These are phyloP conservation scores for Drosophila lutescens DNA, from an alignment of 2,888 invertebrate species.

Conservation along the genomic window DNA sequence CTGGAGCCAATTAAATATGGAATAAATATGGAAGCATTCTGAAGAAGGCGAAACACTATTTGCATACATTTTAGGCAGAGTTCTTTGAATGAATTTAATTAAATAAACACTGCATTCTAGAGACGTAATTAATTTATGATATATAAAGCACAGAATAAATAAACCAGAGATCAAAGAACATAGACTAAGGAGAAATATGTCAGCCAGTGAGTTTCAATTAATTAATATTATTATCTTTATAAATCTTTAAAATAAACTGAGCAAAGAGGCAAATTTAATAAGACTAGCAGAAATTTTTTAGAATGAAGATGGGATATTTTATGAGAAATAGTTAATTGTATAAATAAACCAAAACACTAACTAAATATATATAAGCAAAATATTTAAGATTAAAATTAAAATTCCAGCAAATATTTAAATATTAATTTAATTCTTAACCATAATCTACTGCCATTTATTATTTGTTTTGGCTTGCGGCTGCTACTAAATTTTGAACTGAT, in stretches of 20 bases:
- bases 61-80: background rate
- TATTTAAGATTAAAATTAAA: no score
- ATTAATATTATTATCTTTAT: background rate
- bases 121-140: background rate
- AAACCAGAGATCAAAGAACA: background rate
- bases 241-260: no score
- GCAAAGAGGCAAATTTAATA: no score
- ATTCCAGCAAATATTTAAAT: no score
- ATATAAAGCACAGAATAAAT: background rate
- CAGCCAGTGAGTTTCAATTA: background rate
- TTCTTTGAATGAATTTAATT: background rate
- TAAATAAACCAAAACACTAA: no score
- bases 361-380: background rate
- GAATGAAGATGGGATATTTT: no score
- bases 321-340: background rate
- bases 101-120: no score
- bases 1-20: conserved; percentile 3
- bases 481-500: background rate
- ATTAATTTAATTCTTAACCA: background rate
- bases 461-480: background rate
- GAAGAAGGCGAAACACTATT: background rate
- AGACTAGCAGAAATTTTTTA: no score
- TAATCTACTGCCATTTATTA: background rate
- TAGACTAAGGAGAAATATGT: background rate
- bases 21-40: background rate